phyloP scores from a whole-genome alignment of 2,797 vertebrate genomes.

The Sebastes vulpes region DNA sequence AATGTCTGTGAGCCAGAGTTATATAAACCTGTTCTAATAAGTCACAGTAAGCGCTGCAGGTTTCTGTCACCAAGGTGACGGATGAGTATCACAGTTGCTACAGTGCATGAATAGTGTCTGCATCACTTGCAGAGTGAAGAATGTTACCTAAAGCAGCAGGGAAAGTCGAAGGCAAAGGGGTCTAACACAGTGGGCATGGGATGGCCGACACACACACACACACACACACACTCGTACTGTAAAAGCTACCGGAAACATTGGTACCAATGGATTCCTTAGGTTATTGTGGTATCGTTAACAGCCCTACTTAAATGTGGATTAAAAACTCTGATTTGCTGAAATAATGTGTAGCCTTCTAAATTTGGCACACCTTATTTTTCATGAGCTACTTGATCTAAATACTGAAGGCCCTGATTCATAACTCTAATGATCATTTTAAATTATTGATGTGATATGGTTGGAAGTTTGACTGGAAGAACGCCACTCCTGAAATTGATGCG shows the following conservation, averaged over 20 bases:
- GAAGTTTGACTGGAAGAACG: not conserved
- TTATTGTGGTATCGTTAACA: too few relatives aligned
- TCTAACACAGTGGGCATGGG: slow-evolving; percentile 35
- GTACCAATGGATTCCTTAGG: too few relatives aligned
- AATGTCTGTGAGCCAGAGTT: slow-evolving; percentile 28
- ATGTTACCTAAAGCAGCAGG: slow-evolving; percentile 55
- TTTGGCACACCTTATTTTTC: not conserved
- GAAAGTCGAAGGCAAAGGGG: slow-evolving; percentile 29
- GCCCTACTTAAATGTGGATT: not conserved
- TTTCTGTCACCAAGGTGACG: slow-evolving; percentile 50
- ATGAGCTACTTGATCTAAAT: not conserved
- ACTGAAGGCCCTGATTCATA: not conserved
- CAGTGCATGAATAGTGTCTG: slow-evolving; percentile 35
- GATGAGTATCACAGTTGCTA: slow-evolving; percentile 34
- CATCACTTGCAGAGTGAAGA: slow-evolving; percentile 25
- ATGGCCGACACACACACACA: not conserved
- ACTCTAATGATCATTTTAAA: not conserved
- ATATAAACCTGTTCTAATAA: slow-evolving; percentile 36
- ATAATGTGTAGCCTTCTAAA: not conserved
- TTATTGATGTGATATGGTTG: not conserved
- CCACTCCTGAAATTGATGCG: not conserved
- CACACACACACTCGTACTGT: not conserved
- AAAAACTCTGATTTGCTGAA: not conserved
- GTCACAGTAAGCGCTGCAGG: slow-evolving; percentile 31
- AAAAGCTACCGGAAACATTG: too few relatives aligned